A percentile compares a stretch with the other conserved stretches of the same genome.
Evolutionary conservation across 2,113 vertebrate genomes (phyloP).

Genomic region (Brachyhypopomus occidentalis): DNA sequence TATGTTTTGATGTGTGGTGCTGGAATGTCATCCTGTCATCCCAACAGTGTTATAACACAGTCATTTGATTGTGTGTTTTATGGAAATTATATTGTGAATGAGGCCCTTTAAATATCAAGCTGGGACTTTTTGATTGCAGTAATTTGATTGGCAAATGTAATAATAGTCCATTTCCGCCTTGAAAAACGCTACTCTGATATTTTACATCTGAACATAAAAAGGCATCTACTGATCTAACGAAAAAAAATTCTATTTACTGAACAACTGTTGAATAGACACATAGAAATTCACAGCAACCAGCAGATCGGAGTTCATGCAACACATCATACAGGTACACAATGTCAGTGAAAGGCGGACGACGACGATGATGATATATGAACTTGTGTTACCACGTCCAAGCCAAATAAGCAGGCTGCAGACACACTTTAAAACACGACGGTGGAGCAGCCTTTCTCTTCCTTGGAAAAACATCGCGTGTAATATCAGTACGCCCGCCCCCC

Average conservation of each 20-base stretch:
- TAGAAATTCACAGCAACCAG: conserved; percentile 9
- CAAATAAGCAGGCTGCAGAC: conserved; percentile 63
- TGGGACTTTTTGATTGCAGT: too few relatives aligned
- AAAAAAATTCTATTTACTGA: background rate
- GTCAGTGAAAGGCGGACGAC: conserved; percentile 56
- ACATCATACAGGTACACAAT: conserved; percentile 48
- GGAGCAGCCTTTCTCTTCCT: conserved; percentile 52
- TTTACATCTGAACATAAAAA: background rate
- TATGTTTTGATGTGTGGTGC: too few relatives aligned
- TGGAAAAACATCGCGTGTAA: conserved; percentile 65
- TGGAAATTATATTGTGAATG: background rate
- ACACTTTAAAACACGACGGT: conserved; percentile 61
- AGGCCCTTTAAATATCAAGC: background rate
- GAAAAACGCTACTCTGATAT: background rate
- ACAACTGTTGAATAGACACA: background rate
- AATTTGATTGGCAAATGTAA: too few relatives aligned
- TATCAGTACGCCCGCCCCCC: conserved; percentile 59
- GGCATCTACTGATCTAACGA: background rate
- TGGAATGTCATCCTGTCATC: background rate
- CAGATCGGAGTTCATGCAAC: conserved; percentile 58
- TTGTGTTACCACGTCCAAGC: conserved; percentile 62
- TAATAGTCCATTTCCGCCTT: background rate
- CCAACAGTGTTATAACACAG: conserved; percentile 39
- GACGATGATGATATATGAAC: conserved; percentile 62
- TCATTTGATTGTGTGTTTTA: background rate